A percentile compares a stretch with the other conserved stretches of the same genome.
phyloP scores from a whole-genome alignment of 2,888 invertebrate genomes.

The Steinernema hermaphroditum region DNA sequence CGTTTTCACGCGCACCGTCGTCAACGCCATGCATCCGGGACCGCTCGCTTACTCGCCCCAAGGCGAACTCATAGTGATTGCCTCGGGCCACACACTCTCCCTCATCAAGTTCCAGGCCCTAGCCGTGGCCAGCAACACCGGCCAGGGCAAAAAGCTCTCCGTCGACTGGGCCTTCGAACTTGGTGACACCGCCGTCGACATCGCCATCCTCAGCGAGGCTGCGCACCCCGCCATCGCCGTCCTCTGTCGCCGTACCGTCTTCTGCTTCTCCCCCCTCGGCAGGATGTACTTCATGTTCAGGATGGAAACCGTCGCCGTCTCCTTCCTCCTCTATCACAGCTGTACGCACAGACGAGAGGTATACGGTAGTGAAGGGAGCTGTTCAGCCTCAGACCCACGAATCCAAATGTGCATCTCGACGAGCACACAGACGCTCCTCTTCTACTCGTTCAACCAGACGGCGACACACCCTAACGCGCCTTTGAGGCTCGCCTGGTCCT shows the following conservation, averaged over 20 bases:
- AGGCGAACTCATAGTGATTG: conserved; percentile 83
- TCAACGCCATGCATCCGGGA: conserved; percentile 80
- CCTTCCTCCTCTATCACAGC: not conserved
- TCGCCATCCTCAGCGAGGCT: conserved; percentile 72
- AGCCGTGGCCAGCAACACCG: conserved; percentile 76
- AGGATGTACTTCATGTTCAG: conserved; percentile 80
- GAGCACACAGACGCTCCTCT: conserved; percentile 79
- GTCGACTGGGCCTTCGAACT: conserved; percentile 81
- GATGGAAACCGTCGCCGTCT: conserved; percentile 71
- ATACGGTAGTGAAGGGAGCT: too few relatives aligned
- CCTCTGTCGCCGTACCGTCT: conserved; percentile 81
- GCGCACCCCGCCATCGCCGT: conserved; percentile 74
- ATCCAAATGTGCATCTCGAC: conserved; percentile 72
- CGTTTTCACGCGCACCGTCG: conserved; percentile 80
- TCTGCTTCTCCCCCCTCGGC: conserved; percentile 75
- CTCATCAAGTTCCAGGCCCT: conserved; percentile 82
- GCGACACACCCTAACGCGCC: conserved; percentile 66
- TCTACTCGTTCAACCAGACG: conserved; percentile 78
- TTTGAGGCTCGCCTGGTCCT: conserved; percentile 79
- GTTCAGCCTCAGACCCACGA: conserved; percentile 37
- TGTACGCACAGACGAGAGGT: not conserved
- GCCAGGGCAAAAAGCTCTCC: conserved; percentile 31
- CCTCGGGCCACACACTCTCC: conserved; percentile 81
- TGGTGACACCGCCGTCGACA: conserved; percentile 77
- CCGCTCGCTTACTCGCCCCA: conserved; percentile 80